Evolutionary conservation across 2,888 invertebrate genomes (phyloP).

Genomic region (Catocala fraxini): DNA sequence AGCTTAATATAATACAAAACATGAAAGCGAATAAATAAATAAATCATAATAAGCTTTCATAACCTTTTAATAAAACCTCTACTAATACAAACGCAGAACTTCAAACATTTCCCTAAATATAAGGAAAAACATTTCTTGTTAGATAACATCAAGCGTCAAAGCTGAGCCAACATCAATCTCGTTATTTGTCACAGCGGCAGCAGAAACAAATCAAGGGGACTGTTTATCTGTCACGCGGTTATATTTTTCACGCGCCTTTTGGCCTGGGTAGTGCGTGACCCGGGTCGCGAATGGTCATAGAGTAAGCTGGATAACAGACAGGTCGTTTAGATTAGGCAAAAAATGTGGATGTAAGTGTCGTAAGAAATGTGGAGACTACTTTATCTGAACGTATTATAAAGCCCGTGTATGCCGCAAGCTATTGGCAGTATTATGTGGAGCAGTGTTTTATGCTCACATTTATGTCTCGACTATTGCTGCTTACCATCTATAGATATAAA

Average conservation of each 20-base stretch:
- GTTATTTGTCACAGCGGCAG: conserved; percentile 55
- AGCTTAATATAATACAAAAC: no score
- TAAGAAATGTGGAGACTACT: no score
- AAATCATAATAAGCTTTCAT: not conserved
- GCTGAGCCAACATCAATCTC: conserved; percentile 49
- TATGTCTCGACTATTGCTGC: no score
- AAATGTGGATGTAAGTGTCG: no score
- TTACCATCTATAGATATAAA: no score
- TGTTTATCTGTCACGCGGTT: conserved; percentile 65
- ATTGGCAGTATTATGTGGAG: no score
- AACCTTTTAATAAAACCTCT: not conserved
- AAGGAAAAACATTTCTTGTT: conserved; percentile 38
- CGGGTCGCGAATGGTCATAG: conserved; percentile 52
- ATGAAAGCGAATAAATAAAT: no score
- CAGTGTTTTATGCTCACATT: no score
- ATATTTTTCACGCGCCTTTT: conserved; percentile 68
- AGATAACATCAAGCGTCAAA: conserved; percentile 33
- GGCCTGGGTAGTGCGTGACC: conserved; percentile 61
- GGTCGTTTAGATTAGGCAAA: conserved; percentile 19
- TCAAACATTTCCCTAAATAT: conserved; percentile 17
- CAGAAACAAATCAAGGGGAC: conserved; percentile 66
- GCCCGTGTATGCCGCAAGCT: no score
- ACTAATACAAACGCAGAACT: not conserved
- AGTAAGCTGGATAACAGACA: conserved; percentile 46
- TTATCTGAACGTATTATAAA: no score